Conservation (phyloP, 2,888 invertebrate species). For the Ochlodes sylvanus region DNA sequence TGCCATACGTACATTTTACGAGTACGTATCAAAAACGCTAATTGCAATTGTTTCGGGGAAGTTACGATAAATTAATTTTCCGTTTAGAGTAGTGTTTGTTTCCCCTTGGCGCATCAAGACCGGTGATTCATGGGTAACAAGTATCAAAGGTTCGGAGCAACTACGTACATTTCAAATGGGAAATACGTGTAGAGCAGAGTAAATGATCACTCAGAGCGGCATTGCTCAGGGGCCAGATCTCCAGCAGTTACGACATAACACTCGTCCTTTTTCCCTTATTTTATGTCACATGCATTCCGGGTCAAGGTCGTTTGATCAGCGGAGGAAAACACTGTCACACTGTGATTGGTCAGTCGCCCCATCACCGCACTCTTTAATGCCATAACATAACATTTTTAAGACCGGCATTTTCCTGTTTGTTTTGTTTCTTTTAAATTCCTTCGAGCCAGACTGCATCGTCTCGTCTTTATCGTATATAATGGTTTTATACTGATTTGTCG, state of each 20-base stretch:
- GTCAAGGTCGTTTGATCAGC: conserved; percentile 78
- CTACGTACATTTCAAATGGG: conserved; percentile 13
- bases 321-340: conserved; percentile 54
- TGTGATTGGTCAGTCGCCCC: conserved; percentile 11
- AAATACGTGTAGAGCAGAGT: not conserved
- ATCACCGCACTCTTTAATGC: conserved; percentile 13
- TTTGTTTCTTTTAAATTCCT: conserved; percentile 13
- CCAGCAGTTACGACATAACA: conserved; percentile 31
- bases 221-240: conserved; percentile 36
- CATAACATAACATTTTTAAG: conserved; percentile 20
- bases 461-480: not conserved
- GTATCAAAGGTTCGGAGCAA: not conserved
- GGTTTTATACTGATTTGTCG: not conserved
- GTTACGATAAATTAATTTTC: not conserved
- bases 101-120: not conserved
- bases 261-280: conserved; percentile 43
- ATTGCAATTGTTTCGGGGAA: not conserved
- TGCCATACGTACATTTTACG: not conserved
- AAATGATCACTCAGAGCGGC: conserved; percentile 19
- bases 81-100: not conserved
- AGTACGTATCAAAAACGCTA: not conserved
- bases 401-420: conserved; percentile 17
- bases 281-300: conserved; percentile 50
- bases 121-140: not conserved
- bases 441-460: conserved; percentile 11